These are phyloP conservation scores for Paramormyrops kingsleyae DNA, from an alignment of 2,113 vertebrate species.

Conservation along the genomic window DNA sequence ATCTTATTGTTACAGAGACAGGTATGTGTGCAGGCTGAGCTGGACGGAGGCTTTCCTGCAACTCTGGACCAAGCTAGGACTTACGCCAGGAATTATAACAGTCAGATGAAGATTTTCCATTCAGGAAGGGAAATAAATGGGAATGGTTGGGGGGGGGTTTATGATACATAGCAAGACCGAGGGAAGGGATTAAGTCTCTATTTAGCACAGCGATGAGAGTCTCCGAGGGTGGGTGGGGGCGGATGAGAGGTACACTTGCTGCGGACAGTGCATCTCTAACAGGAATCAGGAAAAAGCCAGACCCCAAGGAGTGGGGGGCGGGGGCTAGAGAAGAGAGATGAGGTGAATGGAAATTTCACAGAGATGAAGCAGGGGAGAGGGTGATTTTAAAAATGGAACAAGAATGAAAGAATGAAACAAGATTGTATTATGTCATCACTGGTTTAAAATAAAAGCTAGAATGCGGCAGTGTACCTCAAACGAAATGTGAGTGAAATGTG, in stretches of 20 bases:
- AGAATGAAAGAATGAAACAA: background rate
- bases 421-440: background rate
- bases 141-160: background rate
- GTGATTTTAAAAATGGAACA: background rate
- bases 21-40: background rate
- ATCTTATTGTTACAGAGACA: background rate
- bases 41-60: background rate
- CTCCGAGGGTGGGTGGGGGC: background rate
- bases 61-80: background rate
- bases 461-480: background rate
- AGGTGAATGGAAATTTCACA: slow-evolving; percentile 3
- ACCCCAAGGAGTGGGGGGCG: background rate
- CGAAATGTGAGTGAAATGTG: background rate
- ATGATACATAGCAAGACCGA: background rate
- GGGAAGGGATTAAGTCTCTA: background rate
- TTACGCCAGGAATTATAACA: background rate
- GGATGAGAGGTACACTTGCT: background rate
- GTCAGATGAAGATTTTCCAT: background rate
- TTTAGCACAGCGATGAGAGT: slow-evolving; percentile 10
- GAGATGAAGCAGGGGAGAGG: background rate
- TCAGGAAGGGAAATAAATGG: background rate
- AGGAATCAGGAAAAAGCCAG: background rate
- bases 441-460: background rate
- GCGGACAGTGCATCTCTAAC: background rate
- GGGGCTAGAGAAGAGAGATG: background rate